phyloP scores from a whole-genome alignment of 2,888 invertebrate genomes.

The Congeria kusceri region DNA sequence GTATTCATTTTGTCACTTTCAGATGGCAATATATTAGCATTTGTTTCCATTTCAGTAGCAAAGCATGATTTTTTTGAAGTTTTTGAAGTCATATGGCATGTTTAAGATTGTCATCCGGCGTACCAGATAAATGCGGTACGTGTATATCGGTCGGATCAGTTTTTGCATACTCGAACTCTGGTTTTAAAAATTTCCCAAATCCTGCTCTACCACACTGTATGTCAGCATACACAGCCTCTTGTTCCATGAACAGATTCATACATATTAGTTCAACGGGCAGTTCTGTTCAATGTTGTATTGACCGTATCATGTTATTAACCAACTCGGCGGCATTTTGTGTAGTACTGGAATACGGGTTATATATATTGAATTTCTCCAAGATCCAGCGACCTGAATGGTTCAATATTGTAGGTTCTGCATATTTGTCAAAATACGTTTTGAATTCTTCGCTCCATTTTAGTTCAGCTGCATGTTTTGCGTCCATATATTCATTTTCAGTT shows the following conservation, averaged over 20 bases:
- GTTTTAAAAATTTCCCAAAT: slow-evolving; percentile 20
- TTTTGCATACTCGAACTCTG: slow-evolving; percentile 10
- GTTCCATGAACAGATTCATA: slow-evolving; percentile 11
- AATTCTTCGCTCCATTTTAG: slow-evolving; percentile 13
- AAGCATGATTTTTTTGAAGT: too few species aligned
- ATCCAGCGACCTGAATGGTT: slow-evolving; percentile 27
- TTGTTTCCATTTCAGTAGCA: too few species aligned
- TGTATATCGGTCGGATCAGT: slow-evolving; percentile 3
- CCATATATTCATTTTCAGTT: too few species aligned
- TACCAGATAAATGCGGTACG: neutral
- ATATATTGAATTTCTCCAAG: slow-evolving; percentile 11
- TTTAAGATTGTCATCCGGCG: slow-evolving; percentile 3
- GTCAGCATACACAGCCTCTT: slow-evolving; percentile 21
- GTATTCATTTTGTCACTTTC: too few species aligned
- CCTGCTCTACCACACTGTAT: slow-evolving; percentile 35
- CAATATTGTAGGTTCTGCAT: slow-evolving; percentile 2
- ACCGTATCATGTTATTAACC: slow-evolving; percentile 27
- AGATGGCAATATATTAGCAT: too few species aligned
- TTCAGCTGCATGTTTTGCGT: neutral
- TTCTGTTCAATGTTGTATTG: slow-evolving; percentile 15
- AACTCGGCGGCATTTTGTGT: slow-evolving; percentile 28
- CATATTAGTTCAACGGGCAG: slow-evolving; percentile 25
- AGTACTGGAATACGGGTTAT: slow-evolving; percentile 20
- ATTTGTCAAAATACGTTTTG: slow-evolving; percentile 9
- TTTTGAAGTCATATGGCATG: neutral